phyloP scores from a whole-genome alignment of 2,113 vertebrate species.

The Cyprinus carpio region DNA sequence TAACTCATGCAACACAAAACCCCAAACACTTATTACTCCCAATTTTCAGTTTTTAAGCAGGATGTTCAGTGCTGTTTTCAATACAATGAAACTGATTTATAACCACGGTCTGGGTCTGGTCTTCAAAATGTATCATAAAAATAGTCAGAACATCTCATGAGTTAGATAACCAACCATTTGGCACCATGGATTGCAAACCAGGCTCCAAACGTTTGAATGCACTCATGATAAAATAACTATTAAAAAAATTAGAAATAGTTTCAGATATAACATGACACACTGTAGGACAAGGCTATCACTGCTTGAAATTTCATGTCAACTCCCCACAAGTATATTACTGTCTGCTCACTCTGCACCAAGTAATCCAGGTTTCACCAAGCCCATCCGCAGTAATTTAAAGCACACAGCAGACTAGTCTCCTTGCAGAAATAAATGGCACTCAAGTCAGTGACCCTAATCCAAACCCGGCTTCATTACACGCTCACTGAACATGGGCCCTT shows the following conservation, averaged over 20 bases:
- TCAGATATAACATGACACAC: background rate
- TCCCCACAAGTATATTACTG: background rate
- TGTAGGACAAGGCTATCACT: background rate
- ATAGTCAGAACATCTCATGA: background rate
- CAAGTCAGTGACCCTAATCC: constrained; percentile 49
- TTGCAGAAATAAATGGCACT: constrained; percentile 42
- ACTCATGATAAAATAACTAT: no score
- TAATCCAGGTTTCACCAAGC: constrained; percentile 15
- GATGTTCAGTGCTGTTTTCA: no score
- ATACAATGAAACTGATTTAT: no score
- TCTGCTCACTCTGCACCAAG: background rate
- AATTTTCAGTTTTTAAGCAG: no score
- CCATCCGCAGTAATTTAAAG: background rate
- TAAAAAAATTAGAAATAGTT: background rate
- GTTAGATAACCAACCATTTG: background rate
- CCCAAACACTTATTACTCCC: no score
- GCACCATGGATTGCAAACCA: background rate
- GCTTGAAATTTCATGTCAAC: background rate
- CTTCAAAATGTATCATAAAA: background rate
- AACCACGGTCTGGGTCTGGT: no score
- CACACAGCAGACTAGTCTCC: constrained; percentile 15
- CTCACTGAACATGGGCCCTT: constrained; percentile 45
- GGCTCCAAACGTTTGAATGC: background rate
- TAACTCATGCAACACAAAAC: no score
- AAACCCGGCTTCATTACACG: constrained; percentile 54